Evolutionary conservation across 2,113 vertebrate genomes (phyloP).

Genomic region (Passer montanus): DNA sequence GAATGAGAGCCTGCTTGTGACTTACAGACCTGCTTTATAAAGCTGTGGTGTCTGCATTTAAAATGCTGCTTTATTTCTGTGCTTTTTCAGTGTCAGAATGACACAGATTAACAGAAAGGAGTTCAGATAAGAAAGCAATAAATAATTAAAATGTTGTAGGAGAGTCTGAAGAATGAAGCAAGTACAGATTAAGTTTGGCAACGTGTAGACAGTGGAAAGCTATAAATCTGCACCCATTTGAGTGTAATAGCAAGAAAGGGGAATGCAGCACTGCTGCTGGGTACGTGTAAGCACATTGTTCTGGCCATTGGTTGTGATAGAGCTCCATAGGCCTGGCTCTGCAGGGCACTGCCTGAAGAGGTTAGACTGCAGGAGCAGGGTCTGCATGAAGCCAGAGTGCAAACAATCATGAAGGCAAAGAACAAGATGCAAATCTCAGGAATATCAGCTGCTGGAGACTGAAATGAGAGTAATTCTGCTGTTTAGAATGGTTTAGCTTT

Average conservation of each 20-base stretch:
- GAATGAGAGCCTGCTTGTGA: background rate
- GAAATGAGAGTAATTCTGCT: background rate
- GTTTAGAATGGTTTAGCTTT: background rate
- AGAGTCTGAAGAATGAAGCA: background rate
- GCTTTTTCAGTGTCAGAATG: background rate
- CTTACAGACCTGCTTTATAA: background rate
- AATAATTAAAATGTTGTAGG: slow-evolving; percentile 14
- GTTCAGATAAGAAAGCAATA: slow-evolving; percentile 38
- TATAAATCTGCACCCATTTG: background rate
- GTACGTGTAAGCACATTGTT: background rate
- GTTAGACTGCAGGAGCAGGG: background rate
- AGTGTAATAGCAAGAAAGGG: background rate
- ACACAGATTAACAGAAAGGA: background rate
- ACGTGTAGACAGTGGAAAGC: background rate
- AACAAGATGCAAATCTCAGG: background rate
- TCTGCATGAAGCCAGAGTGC: background rate
- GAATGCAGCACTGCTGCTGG: background rate
- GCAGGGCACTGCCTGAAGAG: background rate
- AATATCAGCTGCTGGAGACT: background rate
- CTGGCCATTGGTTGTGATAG: background rate
- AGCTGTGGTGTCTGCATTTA: background rate
- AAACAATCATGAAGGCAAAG: background rate
- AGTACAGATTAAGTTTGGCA: slow-evolving; percentile 1
- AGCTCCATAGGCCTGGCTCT: background rate
- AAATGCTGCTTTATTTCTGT: background rate